phyloP scores from a whole-genome alignment of 1,140 invertebrate species.

The Rhyzopertha dominica region DNA sequence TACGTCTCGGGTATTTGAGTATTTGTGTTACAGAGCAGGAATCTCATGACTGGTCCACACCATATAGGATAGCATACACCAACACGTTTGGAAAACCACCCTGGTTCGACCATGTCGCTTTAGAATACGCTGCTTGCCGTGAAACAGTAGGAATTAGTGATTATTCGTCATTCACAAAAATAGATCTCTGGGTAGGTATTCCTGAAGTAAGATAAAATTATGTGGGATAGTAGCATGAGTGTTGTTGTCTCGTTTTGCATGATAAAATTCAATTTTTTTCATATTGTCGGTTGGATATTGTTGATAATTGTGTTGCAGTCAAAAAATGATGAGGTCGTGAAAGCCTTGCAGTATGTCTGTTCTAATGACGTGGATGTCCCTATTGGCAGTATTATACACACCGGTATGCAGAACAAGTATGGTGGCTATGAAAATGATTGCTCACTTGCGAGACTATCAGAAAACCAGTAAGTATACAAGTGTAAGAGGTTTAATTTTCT shows the following conservation, averaged over 20 bases:
- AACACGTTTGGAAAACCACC: slow-evolving; percentile 82
- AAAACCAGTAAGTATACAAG: slow-evolving; percentile 83
- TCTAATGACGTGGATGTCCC: slow-evolving; percentile 96
- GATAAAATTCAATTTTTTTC: neutral
- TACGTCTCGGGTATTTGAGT: no score
- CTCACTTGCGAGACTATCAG: slow-evolving; percentile 80
- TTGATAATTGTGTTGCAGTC: slow-evolving; percentile 55
- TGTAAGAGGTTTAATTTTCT: no score
- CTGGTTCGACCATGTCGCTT: slow-evolving; percentile 87
- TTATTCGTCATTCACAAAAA: slow-evolving; percentile 97
- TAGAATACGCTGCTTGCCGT: slow-evolving; percentile 91
- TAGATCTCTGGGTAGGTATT: slow-evolving; percentile 82
- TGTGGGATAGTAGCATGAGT: no score
- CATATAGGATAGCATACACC: slow-evolving; percentile 65
- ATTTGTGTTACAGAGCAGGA: no score
- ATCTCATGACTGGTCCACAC: slow-evolving; percentile 44
- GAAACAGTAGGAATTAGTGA: slow-evolving; percentile 92
- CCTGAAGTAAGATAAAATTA: no score
- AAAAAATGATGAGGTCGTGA: slow-evolving; percentile 81
- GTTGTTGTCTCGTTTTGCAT: neutral
- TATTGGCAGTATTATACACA: slow-evolving; percentile 92
- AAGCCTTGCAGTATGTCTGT: slow-evolving; percentile 88
- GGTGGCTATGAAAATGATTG: slow-evolving; percentile 99
- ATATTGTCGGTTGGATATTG: slow-evolving; percentile 3
- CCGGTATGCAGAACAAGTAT: slow-evolving; percentile 93